These are phyloP conservation scores for Myripristis murdjan DNA, from an alignment of 2,797 vertebrate genomes.

Conservation along the genomic window DNA sequence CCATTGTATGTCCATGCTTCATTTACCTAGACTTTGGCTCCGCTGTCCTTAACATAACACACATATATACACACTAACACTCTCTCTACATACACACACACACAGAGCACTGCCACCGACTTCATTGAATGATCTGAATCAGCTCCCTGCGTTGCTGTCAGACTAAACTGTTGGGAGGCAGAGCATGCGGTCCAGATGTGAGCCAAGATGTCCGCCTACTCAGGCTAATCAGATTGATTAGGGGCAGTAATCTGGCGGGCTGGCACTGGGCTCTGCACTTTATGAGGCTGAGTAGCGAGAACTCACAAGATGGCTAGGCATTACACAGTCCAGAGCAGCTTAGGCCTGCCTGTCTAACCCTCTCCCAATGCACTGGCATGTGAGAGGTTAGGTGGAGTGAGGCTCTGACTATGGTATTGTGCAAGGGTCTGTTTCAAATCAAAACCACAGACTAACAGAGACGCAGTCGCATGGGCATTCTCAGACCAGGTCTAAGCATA, in stretches of 20 bases:
- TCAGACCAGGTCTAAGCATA: conserved; percentile 58
- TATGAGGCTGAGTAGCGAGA: conserved; percentile 74
- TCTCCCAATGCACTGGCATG: conserved; percentile 66
- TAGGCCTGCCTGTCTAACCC: conserved; percentile 51
- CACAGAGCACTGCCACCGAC: conserved; percentile 42
- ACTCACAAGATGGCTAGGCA: conserved; percentile 76
- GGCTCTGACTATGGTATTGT: conserved; percentile 64
- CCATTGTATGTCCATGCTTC: conserved; percentile 39
- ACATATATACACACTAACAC: conserved; percentile 3
- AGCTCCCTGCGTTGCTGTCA: conserved; percentile 73
- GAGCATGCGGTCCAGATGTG: conserved; percentile 78
- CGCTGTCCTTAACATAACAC: conserved; percentile 21
- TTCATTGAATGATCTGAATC: conserved; percentile 61
- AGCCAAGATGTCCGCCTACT: conserved; percentile 81
- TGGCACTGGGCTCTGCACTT: conserved; percentile 71
- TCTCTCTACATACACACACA: conserved; percentile 29
- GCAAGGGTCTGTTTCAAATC: conserved; percentile 83
- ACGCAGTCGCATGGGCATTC: conserved; percentile 61
- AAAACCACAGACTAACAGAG: conserved; percentile 69
- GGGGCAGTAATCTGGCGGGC: conserved; percentile 79
- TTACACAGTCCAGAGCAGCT: conserved; percentile 83
- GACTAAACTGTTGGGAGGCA: conserved; percentile 75
- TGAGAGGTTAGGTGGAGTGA: conserved; percentile 63
- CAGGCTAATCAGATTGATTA: conserved; percentile 86
- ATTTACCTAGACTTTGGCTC: conserved; percentile 45